These are phyloP conservation scores for Phalera bucephala DNA, from an alignment of 2,888 invertebrate species.

Conservation along the genomic window DNA sequence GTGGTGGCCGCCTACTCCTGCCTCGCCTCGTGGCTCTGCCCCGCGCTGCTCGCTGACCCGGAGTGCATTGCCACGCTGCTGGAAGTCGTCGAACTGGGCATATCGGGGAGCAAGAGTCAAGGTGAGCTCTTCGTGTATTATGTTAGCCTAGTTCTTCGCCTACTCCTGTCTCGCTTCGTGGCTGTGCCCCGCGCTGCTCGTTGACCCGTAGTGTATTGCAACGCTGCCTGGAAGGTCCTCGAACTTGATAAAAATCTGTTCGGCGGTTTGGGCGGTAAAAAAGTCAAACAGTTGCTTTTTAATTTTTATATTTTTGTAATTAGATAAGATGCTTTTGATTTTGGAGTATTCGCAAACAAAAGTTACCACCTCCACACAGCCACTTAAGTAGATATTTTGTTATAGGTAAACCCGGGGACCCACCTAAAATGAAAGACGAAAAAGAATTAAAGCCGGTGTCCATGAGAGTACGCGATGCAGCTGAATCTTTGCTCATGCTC, in stretches of 20 bases:
- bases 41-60: constrained; percentile 95
- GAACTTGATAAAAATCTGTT: constrained; percentile 98
- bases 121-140: constrained; percentile 49
- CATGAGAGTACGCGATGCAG: constrained; percentile 98
- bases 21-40: constrained; percentile 95
- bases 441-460: constrained; percentile 98
- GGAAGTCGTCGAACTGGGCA: constrained; percentile 98
- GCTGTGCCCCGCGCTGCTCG: constrained; percentile 95
- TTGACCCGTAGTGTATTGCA: constrained; percentile 95
- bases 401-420: constrained; percentile 90
- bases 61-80: constrained; percentile 96
- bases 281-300: too few relatives aligned
- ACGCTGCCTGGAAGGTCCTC: constrained; percentile 97
- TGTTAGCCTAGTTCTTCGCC: constrained; percentile 52
- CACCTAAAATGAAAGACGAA: constrained; percentile 96
- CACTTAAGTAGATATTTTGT: too few relatives aligned
- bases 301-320: too few relatives aligned
- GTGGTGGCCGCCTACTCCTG: constrained; percentile 97
- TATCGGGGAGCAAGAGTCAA: constrained; percentile 96
- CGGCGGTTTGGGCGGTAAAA: too few relatives aligned
- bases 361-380: too few relatives aligned
- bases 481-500: constrained; percentile 95
- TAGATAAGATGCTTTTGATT: too few relatives aligned
- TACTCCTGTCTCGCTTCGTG: constrained; percentile 96
- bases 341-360: too few relatives aligned